These are phyloP conservation scores for Acanthococcus lagerstroemiae DNA, from an alignment of 2,888 invertebrate genomes.

Conservation along the genomic window DNA sequence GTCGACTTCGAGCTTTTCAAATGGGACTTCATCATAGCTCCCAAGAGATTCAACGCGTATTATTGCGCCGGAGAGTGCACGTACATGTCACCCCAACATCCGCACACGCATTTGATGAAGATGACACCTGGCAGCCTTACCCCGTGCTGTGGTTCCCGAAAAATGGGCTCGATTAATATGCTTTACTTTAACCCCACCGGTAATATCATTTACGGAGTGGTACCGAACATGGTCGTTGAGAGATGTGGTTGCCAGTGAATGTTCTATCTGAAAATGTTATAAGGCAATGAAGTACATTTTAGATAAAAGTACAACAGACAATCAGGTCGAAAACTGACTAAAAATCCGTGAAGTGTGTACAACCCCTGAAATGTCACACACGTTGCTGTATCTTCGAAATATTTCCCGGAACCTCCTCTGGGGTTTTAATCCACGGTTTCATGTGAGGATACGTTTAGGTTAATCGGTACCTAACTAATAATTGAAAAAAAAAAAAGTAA, in stretches of 20 bases:
- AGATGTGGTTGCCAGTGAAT: constrained; percentile 67
- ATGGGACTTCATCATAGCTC: constrained; percentile 97
- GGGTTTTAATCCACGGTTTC: no score
- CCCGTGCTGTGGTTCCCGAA: constrained; percentile 86
- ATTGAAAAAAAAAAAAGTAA: no score
- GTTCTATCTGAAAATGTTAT: no score
- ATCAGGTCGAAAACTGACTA: no score
- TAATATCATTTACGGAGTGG: constrained; percentile 74
- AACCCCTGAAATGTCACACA: no score
- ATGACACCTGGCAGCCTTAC: constrained; percentile 68
- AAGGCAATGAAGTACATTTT: no score
- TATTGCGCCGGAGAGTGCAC: constrained; percentile 91
- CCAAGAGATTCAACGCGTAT: constrained; percentile 87
- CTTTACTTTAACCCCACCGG: constrained; percentile 82
- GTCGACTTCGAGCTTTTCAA: constrained; percentile 93
- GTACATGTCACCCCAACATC: constrained; percentile 72
- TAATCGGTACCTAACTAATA: no score
- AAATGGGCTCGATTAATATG: constrained; percentile 79
- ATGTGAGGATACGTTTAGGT: no score
- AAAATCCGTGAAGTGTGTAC: no score
- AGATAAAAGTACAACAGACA: no score
- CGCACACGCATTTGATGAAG: constrained; percentile 79
- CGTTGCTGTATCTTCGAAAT: no score
- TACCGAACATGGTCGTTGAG: constrained; percentile 91
- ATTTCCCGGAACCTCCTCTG: no score